Conservation (phyloP, 23 tunicate genomes). For the Corella eumyota region DNA sequence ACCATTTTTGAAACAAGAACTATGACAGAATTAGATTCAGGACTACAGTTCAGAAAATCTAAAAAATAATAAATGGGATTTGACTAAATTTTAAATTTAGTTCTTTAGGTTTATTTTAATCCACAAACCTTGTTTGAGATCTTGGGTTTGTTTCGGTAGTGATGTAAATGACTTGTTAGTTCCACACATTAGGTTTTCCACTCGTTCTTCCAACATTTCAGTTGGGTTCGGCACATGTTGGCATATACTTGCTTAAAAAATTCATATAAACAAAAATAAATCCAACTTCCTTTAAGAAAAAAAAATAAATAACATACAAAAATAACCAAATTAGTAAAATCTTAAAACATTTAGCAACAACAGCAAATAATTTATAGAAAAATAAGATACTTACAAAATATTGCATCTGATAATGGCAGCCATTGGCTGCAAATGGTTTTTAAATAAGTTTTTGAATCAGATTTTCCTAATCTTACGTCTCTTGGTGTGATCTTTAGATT, state of each 20-base stretch:
- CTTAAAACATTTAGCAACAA: not conserved
- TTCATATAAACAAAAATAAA: too few species aligned
- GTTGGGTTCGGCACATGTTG: constrained; percentile 54
- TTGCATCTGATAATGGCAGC: constrained; percentile 72
- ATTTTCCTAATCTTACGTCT: constrained; percentile 39
- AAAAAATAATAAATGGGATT: constrained; percentile 14
- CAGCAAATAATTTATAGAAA: not conserved
- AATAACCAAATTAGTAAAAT: not conserved
- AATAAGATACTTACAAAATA: constrained; percentile 29
- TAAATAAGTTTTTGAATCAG: constrained; percentile 74
- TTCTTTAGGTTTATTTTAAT: too few species aligned
- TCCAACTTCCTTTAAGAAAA: too few species aligned
- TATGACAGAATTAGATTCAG: constrained; percentile 20
- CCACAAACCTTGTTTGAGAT: constrained; percentile 51
- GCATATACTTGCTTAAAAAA: constrained; percentile 49
- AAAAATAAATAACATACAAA: too few species aligned
- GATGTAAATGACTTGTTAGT: constrained; percentile 49
- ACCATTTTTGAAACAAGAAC: constrained; percentile 91
- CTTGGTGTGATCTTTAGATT: constrained; percentile 57
- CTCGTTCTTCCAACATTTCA: constrained; percentile 41
- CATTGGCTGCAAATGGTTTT: constrained; percentile 80
- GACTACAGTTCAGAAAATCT: constrained; percentile 72
- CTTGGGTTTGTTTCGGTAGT: constrained; percentile 40
- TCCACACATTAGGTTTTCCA: constrained; percentile 89
- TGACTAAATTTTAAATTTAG: not conserved